Evolutionary conservation across 2,113 vertebrate species (phyloP).

Genomic region (Phylloscopus trochilus): DNA sequence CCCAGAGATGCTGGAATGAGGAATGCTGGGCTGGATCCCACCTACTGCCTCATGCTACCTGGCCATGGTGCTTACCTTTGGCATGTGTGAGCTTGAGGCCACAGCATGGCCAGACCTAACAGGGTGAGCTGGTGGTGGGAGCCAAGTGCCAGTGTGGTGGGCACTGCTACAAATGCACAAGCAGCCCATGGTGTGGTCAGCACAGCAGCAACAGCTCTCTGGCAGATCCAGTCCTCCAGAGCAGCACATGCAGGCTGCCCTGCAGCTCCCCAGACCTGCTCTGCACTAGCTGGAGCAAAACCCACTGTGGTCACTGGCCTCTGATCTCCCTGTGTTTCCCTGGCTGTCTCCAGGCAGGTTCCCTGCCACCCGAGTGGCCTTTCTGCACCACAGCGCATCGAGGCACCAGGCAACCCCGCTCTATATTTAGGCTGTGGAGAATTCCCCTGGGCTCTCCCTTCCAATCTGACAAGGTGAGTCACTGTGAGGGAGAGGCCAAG

Average conservation of each 20-base stretch:
- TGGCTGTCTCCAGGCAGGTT: neutral
- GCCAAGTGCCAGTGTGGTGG: fast-evolving
- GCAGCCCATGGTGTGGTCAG: neutral
- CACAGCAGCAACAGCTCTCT: neutral
- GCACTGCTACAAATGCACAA: neutral
- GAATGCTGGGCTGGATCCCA: neutral
- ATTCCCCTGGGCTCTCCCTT: constrained; percentile 62
- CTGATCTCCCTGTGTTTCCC: neutral
- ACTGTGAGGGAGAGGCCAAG: constrained; percentile 48
- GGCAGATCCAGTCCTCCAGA: neutral
- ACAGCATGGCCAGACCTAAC: neutral
- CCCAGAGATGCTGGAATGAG: neutral
- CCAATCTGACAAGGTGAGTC: constrained; percentile 56
- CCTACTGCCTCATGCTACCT: neutral
- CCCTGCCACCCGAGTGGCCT: neutral
- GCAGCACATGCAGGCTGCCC: neutral
- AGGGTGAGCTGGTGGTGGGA: neutral
- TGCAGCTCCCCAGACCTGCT: neutral
- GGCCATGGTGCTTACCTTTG: neutral
- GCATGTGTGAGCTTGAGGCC: neutral
- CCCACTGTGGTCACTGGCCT: no score
- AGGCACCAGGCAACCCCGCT: constrained; percentile 17
- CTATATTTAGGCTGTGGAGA: constrained; percentile 62
- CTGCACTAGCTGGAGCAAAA: neutral
- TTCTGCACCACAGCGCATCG: neutral